Evolutionary conservation across 2,113 vertebrate species (phyloP).

Genomic region (Grallaria varia): DNA sequence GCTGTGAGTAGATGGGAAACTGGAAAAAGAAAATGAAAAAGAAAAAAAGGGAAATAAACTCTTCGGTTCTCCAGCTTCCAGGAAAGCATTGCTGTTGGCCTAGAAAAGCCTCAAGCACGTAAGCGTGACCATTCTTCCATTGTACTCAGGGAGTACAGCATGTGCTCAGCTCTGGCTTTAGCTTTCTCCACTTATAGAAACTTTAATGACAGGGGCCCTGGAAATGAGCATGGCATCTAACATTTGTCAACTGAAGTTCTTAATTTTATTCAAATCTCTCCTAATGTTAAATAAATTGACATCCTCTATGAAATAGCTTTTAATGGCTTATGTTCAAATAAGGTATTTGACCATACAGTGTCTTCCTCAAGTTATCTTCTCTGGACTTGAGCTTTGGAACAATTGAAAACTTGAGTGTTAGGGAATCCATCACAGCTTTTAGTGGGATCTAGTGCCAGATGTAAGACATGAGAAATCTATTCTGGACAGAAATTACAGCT

Average conservation of each 20-base stretch:
- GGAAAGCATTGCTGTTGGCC: neutral
- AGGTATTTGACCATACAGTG: neutral
- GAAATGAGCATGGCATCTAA: neutral
- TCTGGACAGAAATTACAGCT: neutral
- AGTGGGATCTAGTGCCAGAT: neutral
- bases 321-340: neutral
- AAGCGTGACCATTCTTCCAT: neutral
- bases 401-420: neutral
- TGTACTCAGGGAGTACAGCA: neutral
- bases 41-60: neutral
- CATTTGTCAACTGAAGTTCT: neutral
- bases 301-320: neutral
- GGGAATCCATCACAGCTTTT: neutral
- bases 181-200: neutral
- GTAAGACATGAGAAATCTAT: neutral
- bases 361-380: neutral
- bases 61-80: neutral
- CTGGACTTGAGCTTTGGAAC: neutral
- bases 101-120: neutral
- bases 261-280: neutral
- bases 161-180: neutral
- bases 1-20: neutral
- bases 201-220: neutral
- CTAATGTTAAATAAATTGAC: neutral
- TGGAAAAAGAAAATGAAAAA: neutral